phyloP scores from a whole-genome alignment of 2,888 invertebrate genomes.

The Phengaris arion region DNA sequence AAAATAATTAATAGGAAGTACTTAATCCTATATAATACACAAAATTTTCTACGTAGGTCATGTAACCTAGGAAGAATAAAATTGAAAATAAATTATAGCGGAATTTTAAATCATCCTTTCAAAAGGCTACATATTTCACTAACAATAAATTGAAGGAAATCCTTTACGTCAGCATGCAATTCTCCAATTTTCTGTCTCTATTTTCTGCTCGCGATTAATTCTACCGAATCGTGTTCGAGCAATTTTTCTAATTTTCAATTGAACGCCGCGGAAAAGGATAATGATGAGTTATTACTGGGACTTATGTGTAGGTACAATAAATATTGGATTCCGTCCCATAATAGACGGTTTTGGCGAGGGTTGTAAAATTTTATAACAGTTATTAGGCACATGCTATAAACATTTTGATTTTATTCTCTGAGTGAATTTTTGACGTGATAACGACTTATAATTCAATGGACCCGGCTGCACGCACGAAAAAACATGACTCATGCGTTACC shows the following conservation, averaged over 20 bases:
- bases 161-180: constrained; percentile 19
- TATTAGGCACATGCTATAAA: background rate
- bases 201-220: constrained; percentile 29
- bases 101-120: constrained; percentile 1
- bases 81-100: background rate
- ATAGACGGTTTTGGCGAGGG: background rate
- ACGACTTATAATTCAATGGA: no score
- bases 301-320: constrained; percentile 28
- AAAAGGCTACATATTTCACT: constrained; percentile 13
- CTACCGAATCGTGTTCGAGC: constrained; percentile 23
- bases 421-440: no score
- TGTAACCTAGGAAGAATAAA: background rate
- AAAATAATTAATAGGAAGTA: no score
- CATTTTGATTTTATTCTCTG: no score
- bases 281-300: constrained; percentile 30
- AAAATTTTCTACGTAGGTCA: background rate
- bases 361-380: background rate
- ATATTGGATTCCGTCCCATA: constrained; percentile 18
- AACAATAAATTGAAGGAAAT: background rate
- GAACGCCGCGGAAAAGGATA: constrained; percentile 30
- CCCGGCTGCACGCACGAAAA: no score
- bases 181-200: constrained; percentile 21
- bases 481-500: no score
- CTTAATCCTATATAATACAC: no score
- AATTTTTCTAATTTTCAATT: constrained; percentile 29